Conservation (phyloP, 1,140 invertebrate genomes). For the Danaus plexippus region DNA sequence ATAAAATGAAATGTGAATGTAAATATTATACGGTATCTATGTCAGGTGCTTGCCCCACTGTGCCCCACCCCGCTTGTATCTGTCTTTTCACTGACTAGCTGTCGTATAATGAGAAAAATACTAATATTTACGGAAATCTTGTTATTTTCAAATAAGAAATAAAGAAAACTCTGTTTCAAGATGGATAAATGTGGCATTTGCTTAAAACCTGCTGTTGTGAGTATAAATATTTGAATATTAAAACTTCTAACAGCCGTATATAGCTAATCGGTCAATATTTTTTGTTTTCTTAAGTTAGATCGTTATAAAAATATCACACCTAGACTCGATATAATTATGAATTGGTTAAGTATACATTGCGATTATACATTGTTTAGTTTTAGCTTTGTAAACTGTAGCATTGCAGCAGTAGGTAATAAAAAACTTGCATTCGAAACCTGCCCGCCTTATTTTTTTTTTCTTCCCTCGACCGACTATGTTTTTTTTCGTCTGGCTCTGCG, state of each 20-base stretch:
- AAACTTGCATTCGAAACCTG: conserved; percentile 64
- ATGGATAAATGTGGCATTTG: conserved; percentile 68
- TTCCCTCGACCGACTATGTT: conserved; percentile 49
- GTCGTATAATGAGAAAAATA: conserved; percentile 53
- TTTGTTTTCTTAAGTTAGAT: conserved; percentile 63
- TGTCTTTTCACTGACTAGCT: conserved; percentile 52
- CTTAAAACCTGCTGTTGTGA: conserved; percentile 55
- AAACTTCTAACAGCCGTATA: too few relatives aligned
- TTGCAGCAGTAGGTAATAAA: conserved; percentile 43
- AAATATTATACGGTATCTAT: conserved; percentile 13
- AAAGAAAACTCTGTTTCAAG: conserved; percentile 22
- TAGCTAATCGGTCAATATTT: conserved; percentile 43
- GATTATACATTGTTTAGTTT: conserved; percentile 10
- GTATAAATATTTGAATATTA: conserved; percentile 18
- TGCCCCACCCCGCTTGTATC: conserved; percentile 48
- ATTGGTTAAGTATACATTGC: conserved; percentile 8
- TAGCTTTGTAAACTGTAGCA: conserved; percentile 18
- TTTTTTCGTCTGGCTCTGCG: conserved; percentile 66
- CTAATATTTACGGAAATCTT: conserved; percentile 44
- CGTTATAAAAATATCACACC: conserved; percentile 56
- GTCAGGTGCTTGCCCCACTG: conserved; percentile 31
- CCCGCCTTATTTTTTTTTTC: conserved; percentile 66
- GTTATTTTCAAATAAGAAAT: conserved; percentile 35
- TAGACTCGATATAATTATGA: conserved; percentile 17
- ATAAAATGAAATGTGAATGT: neutral